Evolutionary conservation across 30 jellyfish, hydroid and myxozoan species (phyloP).

Genomic region (Hydractinia echinata): DNA sequence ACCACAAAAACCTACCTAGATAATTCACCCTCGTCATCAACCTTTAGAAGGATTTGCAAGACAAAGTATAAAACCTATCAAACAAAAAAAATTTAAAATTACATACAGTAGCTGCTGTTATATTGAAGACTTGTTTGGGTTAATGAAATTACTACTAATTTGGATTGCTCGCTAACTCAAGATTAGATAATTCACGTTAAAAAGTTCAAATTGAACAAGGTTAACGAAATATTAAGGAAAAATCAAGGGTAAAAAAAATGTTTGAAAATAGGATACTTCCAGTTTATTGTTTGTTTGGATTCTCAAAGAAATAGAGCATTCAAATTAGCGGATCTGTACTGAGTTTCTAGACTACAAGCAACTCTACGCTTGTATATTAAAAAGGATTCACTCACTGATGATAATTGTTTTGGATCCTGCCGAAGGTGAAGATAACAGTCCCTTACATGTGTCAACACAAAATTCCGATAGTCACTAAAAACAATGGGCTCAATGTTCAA

Average conservation of each 20-base stretch:
- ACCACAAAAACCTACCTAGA: background rate
- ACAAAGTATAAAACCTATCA: constrained; percentile 48
- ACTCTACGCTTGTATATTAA: too few species aligned
- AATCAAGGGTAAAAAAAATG: too few species aligned
- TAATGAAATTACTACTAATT: background rate
- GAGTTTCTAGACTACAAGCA: too few species aligned
- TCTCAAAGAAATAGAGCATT: too few species aligned
- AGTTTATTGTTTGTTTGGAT: too few species aligned
- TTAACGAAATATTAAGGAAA: too few species aligned
- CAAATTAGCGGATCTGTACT: too few species aligned
- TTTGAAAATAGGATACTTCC: too few species aligned
- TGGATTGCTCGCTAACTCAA: background rate
- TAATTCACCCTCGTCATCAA: constrained; percentile 39
- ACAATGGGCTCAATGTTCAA: too few species aligned
- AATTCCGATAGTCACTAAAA: constrained; percentile 62
- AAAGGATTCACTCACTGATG: constrained; percentile 42
- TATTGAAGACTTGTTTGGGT: background rate
- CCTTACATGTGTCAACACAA: constrained; percentile 49
- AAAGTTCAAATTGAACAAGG: too few species aligned
- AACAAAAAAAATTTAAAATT: constrained; percentile 37
- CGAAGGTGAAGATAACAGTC: constrained; percentile 62
- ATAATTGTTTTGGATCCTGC: constrained; percentile 62
- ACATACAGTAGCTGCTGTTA: constrained; percentile 46
- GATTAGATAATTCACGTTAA: too few species aligned
- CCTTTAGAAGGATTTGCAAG: constrained; percentile 66